Conservation (phyloP, 2,888 invertebrate genomes). For the Lacanobia oleracea region DNA sequence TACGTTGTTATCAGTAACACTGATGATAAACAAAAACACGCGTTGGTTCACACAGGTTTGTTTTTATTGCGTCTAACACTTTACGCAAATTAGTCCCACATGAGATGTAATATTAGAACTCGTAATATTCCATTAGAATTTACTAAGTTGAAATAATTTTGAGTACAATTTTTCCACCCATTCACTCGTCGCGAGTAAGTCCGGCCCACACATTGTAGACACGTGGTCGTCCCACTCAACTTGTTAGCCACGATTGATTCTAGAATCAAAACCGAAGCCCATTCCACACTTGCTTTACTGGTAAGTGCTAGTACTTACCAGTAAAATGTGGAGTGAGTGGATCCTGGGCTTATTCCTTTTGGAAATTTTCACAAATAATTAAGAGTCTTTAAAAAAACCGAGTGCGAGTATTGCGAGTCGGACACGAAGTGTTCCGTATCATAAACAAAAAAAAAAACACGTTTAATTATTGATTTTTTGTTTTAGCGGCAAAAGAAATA, state of each 20-base stretch:
- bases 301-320: not conserved
- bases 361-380: not conserved
- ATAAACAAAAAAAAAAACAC: too few relatives aligned
- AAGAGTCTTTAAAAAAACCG: too few relatives aligned
- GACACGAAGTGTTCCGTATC: too few relatives aligned
- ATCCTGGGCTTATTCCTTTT: too few relatives aligned
- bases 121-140: not conserved
- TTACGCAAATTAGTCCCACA: not conserved
- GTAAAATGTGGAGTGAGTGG: too few relatives aligned
- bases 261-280: too few relatives aligned
- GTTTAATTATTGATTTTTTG: too few relatives aligned
- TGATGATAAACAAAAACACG: slow-evolving; percentile 26
- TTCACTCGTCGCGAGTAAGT: not conserved
- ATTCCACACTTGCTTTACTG: too few relatives aligned
- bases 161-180: not conserved
- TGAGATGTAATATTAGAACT: not conserved
- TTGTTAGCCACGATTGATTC: not conserved
- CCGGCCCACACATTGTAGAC: not conserved
- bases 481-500: too few relatives aligned
- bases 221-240: slow-evolving; percentile 1
- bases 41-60: slow-evolving; percentile 15
- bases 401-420: too few relatives aligned
- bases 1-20: slow-evolving; percentile 19
- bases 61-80: slow-evolving; percentile 13
- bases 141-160: not conserved